These are phyloP conservation scores for Crossaster papposus DNA, from an alignment of 53 echinoderm and acorn worm species.

Conservation along the genomic window DNA sequence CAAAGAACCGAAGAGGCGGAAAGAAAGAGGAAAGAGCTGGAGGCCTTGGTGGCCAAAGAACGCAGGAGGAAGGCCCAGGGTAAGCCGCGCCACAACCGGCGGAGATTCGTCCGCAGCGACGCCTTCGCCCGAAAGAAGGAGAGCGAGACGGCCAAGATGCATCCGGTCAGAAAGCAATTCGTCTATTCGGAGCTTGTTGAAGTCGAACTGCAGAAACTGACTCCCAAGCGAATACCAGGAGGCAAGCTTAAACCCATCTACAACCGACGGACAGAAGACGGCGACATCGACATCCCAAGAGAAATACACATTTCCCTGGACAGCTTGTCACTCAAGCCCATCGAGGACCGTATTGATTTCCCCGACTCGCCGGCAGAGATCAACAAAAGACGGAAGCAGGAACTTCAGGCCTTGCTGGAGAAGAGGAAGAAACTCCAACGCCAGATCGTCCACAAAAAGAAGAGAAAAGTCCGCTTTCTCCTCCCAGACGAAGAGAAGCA, in stretches of 20 bases:
- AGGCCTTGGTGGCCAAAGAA: constrained; percentile 26
- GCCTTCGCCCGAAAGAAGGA: constrained; percentile 64
- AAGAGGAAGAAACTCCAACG: constrained; percentile 58
- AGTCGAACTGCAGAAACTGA: constrained; percentile 73
- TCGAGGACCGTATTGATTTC: constrained; percentile 19
- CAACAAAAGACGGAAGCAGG: constrained; percentile 59
- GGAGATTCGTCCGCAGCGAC: constrained; percentile 36
- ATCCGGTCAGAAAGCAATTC: constrained; percentile 84
- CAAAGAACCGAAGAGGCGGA: constrained; percentile 12
- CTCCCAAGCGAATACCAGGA: constrained; percentile 73
- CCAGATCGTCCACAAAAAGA: constrained; percentile 51
- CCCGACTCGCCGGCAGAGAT: constrained; percentile 48
- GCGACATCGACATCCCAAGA: constrained; percentile 70
- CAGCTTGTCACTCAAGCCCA: constrained; percentile 32
- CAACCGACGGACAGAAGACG: constrained; percentile 52
- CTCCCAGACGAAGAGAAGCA: constrained; percentile 44
- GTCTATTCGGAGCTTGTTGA: constrained; percentile 80
- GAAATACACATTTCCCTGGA: constrained; percentile 59
- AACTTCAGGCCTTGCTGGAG: constrained; percentile 63
- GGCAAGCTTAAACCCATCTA: constrained; percentile 89
- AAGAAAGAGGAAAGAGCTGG: constrained; percentile 51
- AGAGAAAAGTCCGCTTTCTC: constrained; percentile 58
- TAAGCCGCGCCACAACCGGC: constrained; percentile 16
- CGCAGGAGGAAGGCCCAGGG: constrained; percentile 16
- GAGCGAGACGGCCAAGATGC: constrained; percentile 71